These are phyloP conservation scores for Leptinotarsa defecta DNA, from an alignment of 1,140 invertebrate genomes.

Conservation along the genomic window DNA sequence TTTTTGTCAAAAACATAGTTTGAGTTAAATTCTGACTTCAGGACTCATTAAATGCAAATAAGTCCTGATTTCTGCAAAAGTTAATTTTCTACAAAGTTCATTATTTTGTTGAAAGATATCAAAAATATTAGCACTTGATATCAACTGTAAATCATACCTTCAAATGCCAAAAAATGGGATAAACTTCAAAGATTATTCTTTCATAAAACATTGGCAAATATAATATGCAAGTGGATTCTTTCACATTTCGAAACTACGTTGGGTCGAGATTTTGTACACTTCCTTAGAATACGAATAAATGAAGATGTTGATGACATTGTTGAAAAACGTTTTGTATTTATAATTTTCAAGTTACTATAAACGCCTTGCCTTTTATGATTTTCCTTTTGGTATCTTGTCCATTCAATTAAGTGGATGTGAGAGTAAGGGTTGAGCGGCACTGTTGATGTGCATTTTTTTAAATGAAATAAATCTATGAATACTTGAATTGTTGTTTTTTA, in stretches of 20 bases:
- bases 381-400: slow-evolving; percentile 38
- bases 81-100: too few relatives aligned
- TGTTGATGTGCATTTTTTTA: slow-evolving; percentile 44
- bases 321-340: slow-evolving; percentile 33
- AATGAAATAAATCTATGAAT: slow-evolving; percentile 32
- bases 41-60: too few relatives aligned
- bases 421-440: slow-evolving; percentile 37
- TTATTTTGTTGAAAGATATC: too few relatives aligned
- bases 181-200: too few relatives aligned
- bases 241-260: neutral
- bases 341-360: slow-evolving; percentile 40
- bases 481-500: neutral
- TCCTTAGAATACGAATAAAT: slow-evolving; percentile 6
- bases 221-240: neutral
- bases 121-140: too few relatives aligned
- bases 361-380: slow-evolving; percentile 43
- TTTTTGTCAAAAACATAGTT: too few relatives aligned
- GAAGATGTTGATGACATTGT: slow-evolving; percentile 19
- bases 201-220: too few relatives aligned
- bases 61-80: too few relatives aligned
- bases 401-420: slow-evolving; percentile 42
- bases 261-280: slow-evolving; percentile 11
- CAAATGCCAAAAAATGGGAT: too few relatives aligned
- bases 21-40: too few relatives aligned
- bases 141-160: too few relatives aligned